Evolutionary conservation across 2,888 invertebrate genomes (phyloP).

Genomic region (Macrophya annulata): DNA sequence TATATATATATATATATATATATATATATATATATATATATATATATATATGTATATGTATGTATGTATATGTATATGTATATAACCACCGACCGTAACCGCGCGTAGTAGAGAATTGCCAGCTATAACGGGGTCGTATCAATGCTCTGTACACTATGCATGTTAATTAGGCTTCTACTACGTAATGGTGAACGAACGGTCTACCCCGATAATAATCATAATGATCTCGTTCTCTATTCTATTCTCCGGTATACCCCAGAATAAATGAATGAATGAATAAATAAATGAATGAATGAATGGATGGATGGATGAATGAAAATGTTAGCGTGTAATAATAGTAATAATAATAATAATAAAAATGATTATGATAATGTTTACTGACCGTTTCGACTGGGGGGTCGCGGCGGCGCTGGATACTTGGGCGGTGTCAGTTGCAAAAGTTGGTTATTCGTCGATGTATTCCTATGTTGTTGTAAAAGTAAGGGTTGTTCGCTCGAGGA

Average conservation of each 20-base stretch:
- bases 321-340: neutral
- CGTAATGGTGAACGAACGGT: neutral
- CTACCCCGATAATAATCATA: constrained; percentile 14
- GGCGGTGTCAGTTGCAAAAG: constrained; percentile 76
- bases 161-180: constrained; percentile 26
- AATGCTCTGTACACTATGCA: constrained; percentile 5
- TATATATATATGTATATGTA: no score
- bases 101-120: constrained; percentile 29
- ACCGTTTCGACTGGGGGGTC: constrained; percentile 79
- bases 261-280: neutral
- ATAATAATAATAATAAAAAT: constrained; percentile 42
- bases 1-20: neutral
- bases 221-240: neutral
- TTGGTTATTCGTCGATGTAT: constrained; percentile 54
- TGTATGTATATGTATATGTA: no score
- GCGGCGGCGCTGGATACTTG: constrained; percentile 78
- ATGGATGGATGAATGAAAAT: neutral
- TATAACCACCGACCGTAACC: constrained; percentile 11
- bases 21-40: neutral
- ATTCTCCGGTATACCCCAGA: neutral
- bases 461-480: constrained; percentile 36
- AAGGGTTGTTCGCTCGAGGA: constrained; percentile 49
- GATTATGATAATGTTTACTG: constrained; percentile 62
- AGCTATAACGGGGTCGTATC: constrained; percentile 28
- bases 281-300: neutral